Conservation (phyloP, 2,888 invertebrate species). For the Acleris emargana region DNA sequence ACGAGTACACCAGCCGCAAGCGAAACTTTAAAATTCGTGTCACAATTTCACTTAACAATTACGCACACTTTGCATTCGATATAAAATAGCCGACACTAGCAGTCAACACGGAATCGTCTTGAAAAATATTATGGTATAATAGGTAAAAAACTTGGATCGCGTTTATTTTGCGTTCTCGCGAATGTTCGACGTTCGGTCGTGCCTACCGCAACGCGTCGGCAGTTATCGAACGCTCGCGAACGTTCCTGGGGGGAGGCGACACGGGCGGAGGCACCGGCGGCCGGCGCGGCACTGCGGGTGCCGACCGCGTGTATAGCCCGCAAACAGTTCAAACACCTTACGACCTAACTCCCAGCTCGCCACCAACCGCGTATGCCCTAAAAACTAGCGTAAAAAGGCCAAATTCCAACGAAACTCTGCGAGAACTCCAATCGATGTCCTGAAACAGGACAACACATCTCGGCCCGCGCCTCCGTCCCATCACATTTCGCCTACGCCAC, state of each 20-base stretch:
- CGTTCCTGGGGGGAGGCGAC: conserved; percentile 46
- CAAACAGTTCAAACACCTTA: conserved; percentile 55
- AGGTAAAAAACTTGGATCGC: conserved; percentile 54
- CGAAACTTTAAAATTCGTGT: conserved; percentile 37
- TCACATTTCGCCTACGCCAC: conserved; percentile 51
- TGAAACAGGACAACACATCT: conserved; percentile 78
- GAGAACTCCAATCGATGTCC: conserved; percentile 78
- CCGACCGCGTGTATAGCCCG: conserved; percentile 70
- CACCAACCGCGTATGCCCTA: conserved; percentile 45
- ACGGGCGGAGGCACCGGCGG: conserved; percentile 67
- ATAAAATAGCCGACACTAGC: conserved; percentile 38
- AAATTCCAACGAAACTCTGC: conserved; percentile 40
- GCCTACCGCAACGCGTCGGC: conserved; percentile 67
- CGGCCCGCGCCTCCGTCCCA: conserved; percentile 68
- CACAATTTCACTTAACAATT: conserved; percentile 38
- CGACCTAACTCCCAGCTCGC: conserved; percentile 57
- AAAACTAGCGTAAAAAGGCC: conserved; percentile 42
- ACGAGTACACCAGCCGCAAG: conserved; percentile 34
- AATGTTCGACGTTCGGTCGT: conserved; percentile 52
- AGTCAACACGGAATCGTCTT: conserved; percentile 23
- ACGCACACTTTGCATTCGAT: conserved; percentile 35
- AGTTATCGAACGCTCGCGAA: conserved; percentile 54
- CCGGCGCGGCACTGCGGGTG: conserved; percentile 78
- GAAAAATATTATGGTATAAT: conserved; percentile 33
- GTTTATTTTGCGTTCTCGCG: conserved; percentile 46